phyloP scores from a whole-genome alignment of 2,888 invertebrate species.

The Julus scandinavius region DNA sequence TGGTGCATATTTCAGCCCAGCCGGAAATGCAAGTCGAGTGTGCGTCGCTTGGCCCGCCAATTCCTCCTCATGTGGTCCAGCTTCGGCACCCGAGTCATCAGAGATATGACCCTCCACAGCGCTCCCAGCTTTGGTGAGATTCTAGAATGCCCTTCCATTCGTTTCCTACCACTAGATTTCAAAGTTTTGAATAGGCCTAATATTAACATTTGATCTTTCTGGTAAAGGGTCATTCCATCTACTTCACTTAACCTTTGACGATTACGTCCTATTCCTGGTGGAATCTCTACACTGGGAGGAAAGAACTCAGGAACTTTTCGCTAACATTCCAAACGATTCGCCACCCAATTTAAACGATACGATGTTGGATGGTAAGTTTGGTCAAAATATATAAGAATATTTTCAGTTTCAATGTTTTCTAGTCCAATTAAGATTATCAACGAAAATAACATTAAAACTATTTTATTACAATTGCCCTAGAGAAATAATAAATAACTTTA shows the following conservation, averaged over 20 bases:
- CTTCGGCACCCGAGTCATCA: conserved; percentile 67
- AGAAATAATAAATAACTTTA: too few species aligned
- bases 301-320: conserved; percentile 65
- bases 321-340: conserved; percentile 62
- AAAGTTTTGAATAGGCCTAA: too few species aligned
- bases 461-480: too few species aligned
- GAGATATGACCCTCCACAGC: conserved; percentile 68
- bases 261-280: conserved; percentile 67
- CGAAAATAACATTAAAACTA: too few species aligned
- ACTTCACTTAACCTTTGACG: conserved; percentile 68
- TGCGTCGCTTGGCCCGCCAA: conserved; percentile 65
- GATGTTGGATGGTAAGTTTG: conserved; percentile 59
- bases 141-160: background rate
- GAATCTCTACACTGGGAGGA: conserved; percentile 67
- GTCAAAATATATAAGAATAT: too few species aligned
- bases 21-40: conserved; percentile 61
- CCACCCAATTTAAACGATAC: conserved; percentile 61
- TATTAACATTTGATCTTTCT: background rate
- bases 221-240: conserved; percentile 67
- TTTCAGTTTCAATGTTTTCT: too few species aligned
- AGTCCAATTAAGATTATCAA: too few species aligned
- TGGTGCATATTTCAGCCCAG: conserved; percentile 60
- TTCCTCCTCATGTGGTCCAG: conserved; percentile 68
- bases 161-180: too few species aligned
- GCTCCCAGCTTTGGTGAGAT: conserved; percentile 68